phyloP scores from a whole-genome alignment of 37 sponge, comb jelly and placozoan species.

The Aphrocallistes beatrix region DNA sequence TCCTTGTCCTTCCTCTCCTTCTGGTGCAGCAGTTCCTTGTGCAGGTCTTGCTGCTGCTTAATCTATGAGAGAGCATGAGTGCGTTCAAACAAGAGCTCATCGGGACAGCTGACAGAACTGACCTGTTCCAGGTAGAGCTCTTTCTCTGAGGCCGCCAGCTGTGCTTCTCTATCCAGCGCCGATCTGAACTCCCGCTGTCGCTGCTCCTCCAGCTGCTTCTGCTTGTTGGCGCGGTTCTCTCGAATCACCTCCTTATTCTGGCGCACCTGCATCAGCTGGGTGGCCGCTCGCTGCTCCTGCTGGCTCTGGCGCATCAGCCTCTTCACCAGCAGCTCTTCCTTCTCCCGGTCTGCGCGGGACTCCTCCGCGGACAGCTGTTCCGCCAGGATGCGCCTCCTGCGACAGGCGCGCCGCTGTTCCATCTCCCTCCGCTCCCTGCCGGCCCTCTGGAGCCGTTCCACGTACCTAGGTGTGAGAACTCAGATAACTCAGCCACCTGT shows the following conservation, averaged over 20 bases:
- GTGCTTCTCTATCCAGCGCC: conserved; percentile 60
- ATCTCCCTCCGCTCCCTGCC: not conserved
- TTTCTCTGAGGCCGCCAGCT: conserved; percentile 13
- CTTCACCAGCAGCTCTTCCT: conserved; percentile 67
- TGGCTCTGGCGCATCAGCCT: conserved; percentile 78
- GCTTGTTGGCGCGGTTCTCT: conserved; percentile 48
- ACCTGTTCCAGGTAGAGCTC: conserved; percentile 8
- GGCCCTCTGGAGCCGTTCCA: not conserved
- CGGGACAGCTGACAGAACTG: too few relatives aligned
- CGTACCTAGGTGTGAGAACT: not conserved
- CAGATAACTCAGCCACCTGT: not conserved
- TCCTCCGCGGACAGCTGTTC: not conserved
- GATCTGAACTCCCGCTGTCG: conserved; percentile 61
- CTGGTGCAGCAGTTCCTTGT: conserved; percentile 31
- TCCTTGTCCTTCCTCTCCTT: conserved; percentile 42
- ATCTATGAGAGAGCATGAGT: not conserved
- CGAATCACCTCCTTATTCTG: conserved; percentile 71
- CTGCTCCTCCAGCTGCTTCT: conserved; percentile 72
- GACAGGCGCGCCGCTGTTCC: not conserved
- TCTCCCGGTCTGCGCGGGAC: conserved; percentile 15
- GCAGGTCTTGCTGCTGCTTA: conserved; percentile 16
- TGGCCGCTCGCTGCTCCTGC: conserved; percentile 76
- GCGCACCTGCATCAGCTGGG: conserved; percentile 83
- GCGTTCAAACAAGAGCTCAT: too few relatives aligned
- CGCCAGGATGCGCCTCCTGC: not conserved